Base-by-base conservation (phyloP, 2,113 vertebrate species). In the human region DNA sequence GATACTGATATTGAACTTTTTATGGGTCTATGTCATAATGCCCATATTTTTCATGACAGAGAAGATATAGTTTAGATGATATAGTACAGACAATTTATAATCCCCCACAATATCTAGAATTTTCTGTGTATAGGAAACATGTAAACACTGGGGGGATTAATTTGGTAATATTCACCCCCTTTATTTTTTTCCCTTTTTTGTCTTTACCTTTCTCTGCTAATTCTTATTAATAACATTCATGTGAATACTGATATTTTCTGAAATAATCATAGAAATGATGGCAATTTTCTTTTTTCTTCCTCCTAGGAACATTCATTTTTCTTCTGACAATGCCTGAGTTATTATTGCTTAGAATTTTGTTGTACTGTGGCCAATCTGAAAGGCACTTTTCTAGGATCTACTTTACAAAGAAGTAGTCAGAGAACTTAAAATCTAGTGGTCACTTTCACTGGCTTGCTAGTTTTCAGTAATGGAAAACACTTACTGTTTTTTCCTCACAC, bases 1-100 rank as follows among this genome's bases (percentile, higher is more conserved):
- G n/a, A 78, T 92, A 82, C 5, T 79, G 91, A 93, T 59, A 45
- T 50, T 96, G 76, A 95, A 76, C 30, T 70, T 66, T 94, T 91
- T 72, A 85, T 85, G 35, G 70, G 35, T 76, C 1, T 81, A 45
- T 82, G 59, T 83, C 80, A 83, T 61, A 85, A 86, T 0, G 7
- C 11, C 16, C 66, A 40, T 80, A 70, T 89, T 86, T 92, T 94
- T 94, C n/a, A 86, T 85, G 52, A 94, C 18, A 70, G 11, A 3
- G 6, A 93, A 90, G 61, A 86, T 55, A 92, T 11, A 68, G 52
- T 82, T 87, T 66, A 66, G 38, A 84, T 90, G 94, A 96, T 40
- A 61, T 10, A 92, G 13, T 52, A 38, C 1, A n/a, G 11, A 59
- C 25, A 83, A 4, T 90, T 83, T 82, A 84, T 40, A 89, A 78